Percentiles rank a stretch among this genome's conserved stretches.
Conservation (phyloP, 2,797 vertebrate species). For the Micropoecilia bifurca region DNA sequence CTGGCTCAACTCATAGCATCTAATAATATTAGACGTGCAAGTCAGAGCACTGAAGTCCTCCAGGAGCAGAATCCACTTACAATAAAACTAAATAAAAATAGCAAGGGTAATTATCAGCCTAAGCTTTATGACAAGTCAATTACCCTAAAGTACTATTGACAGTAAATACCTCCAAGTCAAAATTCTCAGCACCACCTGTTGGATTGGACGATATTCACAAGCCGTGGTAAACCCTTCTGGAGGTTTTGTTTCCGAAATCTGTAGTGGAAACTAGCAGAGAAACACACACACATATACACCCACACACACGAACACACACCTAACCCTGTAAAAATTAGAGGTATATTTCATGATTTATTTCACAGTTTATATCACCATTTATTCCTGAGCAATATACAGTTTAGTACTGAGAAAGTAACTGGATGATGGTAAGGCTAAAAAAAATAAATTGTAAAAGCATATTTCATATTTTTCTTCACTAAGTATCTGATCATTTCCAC, state of each 20-base stretch:
- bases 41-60: conserved; percentile 84
- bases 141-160: conserved; percentile 68
- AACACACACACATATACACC: background rate
- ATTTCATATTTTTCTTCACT: background rate
- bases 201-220: conserved; percentile 46
- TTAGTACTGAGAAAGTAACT: background rate
- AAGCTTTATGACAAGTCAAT: conserved; percentile 73
- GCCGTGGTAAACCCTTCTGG: conserved; percentile 21
- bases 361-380: no score
- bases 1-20: conserved; percentile 90
- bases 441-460: background rate
- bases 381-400: background rate
- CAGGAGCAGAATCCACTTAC: conserved; percentile 89
- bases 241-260: conserved; percentile 6
- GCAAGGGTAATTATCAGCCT: conserved; percentile 71
- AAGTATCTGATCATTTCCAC: background rate
- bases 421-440: background rate
- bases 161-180: conserved; percentile 59
- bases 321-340: background rate
- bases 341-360: background rate
- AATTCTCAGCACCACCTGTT: conserved; percentile 70
- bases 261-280: background rate
- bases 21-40: conserved; percentile 92
- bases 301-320: background rate
- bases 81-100: conserved; percentile 88